phyloP scores from a whole-genome alignment of 2,113 vertebrate genomes.

The Cavia aperea region DNA sequence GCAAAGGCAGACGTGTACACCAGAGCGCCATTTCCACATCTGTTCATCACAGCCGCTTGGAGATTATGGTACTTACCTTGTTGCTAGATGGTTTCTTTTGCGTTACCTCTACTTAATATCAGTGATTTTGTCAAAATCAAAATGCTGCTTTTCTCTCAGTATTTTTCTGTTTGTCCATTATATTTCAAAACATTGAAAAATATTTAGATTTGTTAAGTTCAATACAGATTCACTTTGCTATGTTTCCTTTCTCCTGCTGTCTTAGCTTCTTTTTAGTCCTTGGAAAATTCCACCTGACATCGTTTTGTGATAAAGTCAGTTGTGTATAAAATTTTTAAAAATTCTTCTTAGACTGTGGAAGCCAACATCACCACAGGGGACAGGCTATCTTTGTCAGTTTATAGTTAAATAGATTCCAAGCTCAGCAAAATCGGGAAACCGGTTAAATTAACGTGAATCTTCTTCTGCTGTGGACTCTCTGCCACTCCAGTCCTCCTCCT shows the following conservation, averaged over 20 bases:
- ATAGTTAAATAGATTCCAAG: background rate
- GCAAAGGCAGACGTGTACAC: background rate
- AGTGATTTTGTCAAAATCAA: constrained; percentile 25
- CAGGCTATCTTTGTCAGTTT: background rate
- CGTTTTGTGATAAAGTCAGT: constrained; percentile 1
- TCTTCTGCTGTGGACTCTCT: background rate
- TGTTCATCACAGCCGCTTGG: background rate
- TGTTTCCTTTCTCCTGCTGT: background rate
- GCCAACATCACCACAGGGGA: background rate
- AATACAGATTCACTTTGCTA: background rate
- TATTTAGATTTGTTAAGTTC: background rate
- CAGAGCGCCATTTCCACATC: background rate
- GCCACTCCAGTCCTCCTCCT: background rate
- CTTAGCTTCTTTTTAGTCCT: background rate
- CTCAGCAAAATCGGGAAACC: background rate
- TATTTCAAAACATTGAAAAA: constrained; percentile 29
- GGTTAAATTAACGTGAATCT: background rate
- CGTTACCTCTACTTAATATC: background rate
- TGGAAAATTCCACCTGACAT: constrained; percentile 3
- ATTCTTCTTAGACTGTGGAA: background rate
- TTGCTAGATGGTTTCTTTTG: background rate
- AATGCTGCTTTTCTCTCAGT: background rate
- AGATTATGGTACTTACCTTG: background rate
- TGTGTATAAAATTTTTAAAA: background rate
- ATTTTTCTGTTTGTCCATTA: constrained; percentile 3